Evolutionary conservation across 1,140 invertebrate genomes (phyloP), one percentile per base, ranked within the genome.

Genomic region (Aphidius gifuensis): DNA sequence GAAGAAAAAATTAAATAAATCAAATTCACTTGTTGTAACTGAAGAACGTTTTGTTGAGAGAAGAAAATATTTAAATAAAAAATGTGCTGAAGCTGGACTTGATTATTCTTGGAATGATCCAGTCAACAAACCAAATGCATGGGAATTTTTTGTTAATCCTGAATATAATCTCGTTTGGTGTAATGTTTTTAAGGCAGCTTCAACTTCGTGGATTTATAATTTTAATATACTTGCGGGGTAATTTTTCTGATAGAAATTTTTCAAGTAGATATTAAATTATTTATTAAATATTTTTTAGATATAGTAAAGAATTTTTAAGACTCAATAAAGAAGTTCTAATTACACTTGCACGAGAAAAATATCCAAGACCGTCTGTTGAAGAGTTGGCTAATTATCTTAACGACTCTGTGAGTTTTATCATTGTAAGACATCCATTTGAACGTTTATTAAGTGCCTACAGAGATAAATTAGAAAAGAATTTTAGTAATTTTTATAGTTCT

Each of bases 121-220:
- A 3, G 80, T 87, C 62, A 86, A 88, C 65, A 83, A 81, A 64
- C 86, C 88, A 6, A 91, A 92, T 67, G 86, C 90, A 4, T 92
- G 90, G 90, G 90, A 93, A 71, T 93, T 91, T 70, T 82, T 92
- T 65, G 87, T 92, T 66, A 90, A 91, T 75, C 83, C 83, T 68
- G 85, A 90, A 70, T 87, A 91, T 74, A 88, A 88, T 70, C 80
- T 92, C 45, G 87, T 92, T 70, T 92, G 90, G 85, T 93, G 91
- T 73, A 92, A 92, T 74, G 86, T 93, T 50, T 92, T 92, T 75
- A 92, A 92, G 83, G 90, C 91, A 9, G 92, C 90, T 2, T 92
- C 90, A 40, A 90, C 91, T 4, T 92, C 91, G 0, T 93, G 91
- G 91, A 90, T 94, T 88, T 92, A 92, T 77, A 92, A 92, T 78